Percentiles rank a stretch among this genome's conserved stretches.
Conservation (phyloP, 2,888 invertebrate genomes). For the Oligia latruncula region DNA sequence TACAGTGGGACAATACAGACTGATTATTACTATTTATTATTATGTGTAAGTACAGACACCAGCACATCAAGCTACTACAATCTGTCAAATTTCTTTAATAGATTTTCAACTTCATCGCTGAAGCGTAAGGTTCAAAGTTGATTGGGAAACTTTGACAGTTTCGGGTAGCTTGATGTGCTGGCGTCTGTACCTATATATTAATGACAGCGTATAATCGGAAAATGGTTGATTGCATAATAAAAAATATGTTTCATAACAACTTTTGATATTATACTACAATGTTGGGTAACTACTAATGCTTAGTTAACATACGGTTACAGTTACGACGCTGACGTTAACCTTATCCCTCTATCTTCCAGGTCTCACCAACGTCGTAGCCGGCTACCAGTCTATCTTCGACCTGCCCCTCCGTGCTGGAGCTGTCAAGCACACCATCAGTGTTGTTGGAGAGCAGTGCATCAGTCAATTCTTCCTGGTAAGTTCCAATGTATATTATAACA, state of each 20-base stretch:
- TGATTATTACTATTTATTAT: too few relatives aligned
- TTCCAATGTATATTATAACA: neutral
- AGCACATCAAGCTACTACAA: too few relatives aligned
- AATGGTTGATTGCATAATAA: neutral
- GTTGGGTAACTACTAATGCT: neutral
- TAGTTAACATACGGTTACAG: neutral
- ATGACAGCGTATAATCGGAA: neutral
- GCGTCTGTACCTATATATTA: neutral
- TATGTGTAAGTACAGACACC: too few relatives aligned
- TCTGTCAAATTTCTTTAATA: too few relatives aligned
- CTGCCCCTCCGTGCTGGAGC: conserved; percentile 95
- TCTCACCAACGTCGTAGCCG: conserved; percentile 89
- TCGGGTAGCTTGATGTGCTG: too few relatives aligned
- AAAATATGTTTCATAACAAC: neutral
- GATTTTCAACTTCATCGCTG: too few relatives aligned
- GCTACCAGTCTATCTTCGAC: conserved; percentile 91
- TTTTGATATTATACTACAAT: neutral
- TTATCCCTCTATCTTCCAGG: conserved; percentile 69
- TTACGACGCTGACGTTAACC: neutral
- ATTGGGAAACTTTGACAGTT: too few relatives aligned
- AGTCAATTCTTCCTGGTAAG: conserved; percentile 90
- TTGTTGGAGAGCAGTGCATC: conserved; percentile 91
- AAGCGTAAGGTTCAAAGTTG: too few relatives aligned
- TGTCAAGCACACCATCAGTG: conserved; percentile 92
- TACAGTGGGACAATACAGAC: too few relatives aligned